Conservation (phyloP, 2,888 invertebrate species). For the Pyrgus malvae region DNA sequence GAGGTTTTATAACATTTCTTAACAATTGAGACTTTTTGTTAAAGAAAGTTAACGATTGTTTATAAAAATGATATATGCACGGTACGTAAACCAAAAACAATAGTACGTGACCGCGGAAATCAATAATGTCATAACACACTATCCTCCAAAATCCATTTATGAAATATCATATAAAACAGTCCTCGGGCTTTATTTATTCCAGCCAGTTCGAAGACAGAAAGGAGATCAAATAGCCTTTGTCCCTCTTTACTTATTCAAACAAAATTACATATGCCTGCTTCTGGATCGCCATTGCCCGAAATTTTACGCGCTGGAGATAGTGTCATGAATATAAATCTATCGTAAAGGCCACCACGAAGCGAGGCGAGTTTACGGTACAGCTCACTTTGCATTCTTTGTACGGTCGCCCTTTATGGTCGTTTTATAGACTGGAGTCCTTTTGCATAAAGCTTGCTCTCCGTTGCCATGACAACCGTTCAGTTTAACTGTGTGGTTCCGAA, state of each 20-base stretch:
- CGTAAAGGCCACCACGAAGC: constrained; percentile 76
- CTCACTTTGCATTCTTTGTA: constrained; percentile 81
- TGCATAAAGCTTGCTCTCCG: constrained; percentile 67
- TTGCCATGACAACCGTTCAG: neutral
- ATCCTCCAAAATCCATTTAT: constrained; percentile 74
- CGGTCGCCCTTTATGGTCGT: constrained; percentile 71
- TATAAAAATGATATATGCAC: neutral
- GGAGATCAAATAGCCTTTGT: constrained; percentile 80
- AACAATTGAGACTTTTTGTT: no score
- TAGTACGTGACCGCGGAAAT: constrained; percentile 45
- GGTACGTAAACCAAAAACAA: constrained; percentile 7
- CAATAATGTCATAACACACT: constrained; percentile 65
- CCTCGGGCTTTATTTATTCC: constrained; percentile 70
- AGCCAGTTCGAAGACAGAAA: constrained; percentile 55
- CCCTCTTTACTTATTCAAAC: constrained; percentile 81
- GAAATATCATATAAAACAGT: constrained; percentile 71
- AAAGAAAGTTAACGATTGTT: neutral
- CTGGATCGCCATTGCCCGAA: constrained; percentile 79
- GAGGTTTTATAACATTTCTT: no score
- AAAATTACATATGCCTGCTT: constrained; percentile 81
- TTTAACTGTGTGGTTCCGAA: constrained; percentile 11
- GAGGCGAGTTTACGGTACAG: constrained; percentile 67
- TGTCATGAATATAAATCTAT: constrained; percentile 82
- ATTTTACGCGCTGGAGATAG: constrained; percentile 79
- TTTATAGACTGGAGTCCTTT: constrained; percentile 77